Evolutionary conservation across 2,888 invertebrate species (phyloP).

Genomic region (Cheiracanthium punctorium): DNA sequence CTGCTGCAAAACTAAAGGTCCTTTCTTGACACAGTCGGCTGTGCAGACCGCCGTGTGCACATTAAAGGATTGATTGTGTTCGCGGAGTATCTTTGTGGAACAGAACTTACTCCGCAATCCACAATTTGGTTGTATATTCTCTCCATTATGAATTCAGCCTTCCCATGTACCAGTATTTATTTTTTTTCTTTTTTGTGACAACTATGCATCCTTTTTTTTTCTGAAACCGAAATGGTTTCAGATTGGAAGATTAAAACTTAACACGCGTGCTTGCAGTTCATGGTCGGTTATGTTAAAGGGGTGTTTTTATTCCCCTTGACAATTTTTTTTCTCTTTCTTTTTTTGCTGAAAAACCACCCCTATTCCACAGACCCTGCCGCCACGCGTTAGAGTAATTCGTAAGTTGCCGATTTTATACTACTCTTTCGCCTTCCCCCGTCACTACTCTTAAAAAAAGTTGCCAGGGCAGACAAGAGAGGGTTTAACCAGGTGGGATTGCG

Average conservation of each 20-base stretch:
- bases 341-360: constrained; percentile 37
- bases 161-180: too few relatives aligned
- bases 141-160: too few relatives aligned
- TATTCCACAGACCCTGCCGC: constrained; percentile 47
- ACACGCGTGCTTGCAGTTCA: constrained; percentile 32
- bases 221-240: too few relatives aligned
- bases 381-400: constrained; percentile 33
- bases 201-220: too few relatives aligned
- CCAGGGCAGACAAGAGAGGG: neutral
- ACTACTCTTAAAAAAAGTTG: neutral
- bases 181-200: too few relatives aligned
- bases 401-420: neutral
- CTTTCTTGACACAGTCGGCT: too few relatives aligned
- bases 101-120: too few relatives aligned
- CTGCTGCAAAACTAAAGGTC: too few relatives aligned
- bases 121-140: too few relatives aligned
- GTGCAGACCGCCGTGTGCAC: too few relatives aligned
- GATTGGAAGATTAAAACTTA: neutral
- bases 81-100: too few relatives aligned
- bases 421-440: neutral
- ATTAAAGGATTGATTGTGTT: too few relatives aligned
- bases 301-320: neutral
- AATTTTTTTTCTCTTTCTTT: constrained; percentile 2
- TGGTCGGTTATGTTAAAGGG: constrained; percentile 37
- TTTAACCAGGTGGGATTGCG: constrained; percentile 13